A percentile compares a stretch with the other conserved stretches of the same genome.
Conservation (phyloP, 2,113 vertebrate species). For the Syrrhaptes paradoxus region DNA sequence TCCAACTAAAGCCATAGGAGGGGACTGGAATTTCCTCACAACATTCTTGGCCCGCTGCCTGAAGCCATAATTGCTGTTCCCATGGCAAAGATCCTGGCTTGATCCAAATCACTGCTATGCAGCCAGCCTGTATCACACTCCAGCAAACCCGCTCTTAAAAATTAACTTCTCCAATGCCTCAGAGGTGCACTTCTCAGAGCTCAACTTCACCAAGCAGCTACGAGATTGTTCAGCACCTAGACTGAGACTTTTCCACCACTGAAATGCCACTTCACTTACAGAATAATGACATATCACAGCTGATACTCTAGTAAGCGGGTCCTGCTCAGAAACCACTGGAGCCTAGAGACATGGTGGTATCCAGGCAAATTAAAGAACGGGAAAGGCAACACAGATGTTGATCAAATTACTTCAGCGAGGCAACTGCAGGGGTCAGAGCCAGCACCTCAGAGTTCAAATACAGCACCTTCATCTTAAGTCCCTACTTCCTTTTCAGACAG, state of each 20-base stretch:
- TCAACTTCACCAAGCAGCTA: not conserved
- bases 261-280: not conserved
- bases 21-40: constrained; percentile 59
- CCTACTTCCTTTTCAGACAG: not conserved
- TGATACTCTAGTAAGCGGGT: not conserved
- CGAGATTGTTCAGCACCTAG: not conserved
- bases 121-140: constrained; percentile 29
- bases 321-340: not conserved
- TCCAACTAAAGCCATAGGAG: constrained; percentile 34
- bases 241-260: not conserved
- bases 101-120: constrained; percentile 57
- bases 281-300: rapidly evolving
- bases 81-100: constrained; percentile 67
- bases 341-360: not conserved
- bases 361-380: not conserved
- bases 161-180: constrained; percentile 49
- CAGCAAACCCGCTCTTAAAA: constrained; percentile 43
- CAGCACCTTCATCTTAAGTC: not conserved
- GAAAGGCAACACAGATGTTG: not conserved
- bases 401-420: not conserved
- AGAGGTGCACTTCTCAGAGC: not conserved
- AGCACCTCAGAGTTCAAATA: not conserved
- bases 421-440: not conserved
- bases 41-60: constrained; percentile 61
- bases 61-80: constrained; percentile 65